phyloP scores from a whole-genome alignment of 1,140 invertebrate genomes.

The Cyclina sinensis region DNA sequence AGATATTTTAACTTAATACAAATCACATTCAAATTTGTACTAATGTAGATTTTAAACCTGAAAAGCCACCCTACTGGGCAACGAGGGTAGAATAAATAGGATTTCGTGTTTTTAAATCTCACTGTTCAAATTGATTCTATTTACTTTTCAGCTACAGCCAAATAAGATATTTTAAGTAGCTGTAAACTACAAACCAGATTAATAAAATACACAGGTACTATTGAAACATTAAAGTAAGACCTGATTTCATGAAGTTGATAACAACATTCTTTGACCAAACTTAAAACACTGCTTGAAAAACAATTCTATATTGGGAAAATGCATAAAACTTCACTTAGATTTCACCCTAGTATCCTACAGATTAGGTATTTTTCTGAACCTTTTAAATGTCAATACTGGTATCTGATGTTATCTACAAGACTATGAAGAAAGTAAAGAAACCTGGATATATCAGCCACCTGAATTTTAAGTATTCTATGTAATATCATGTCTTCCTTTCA shows the following conservation, averaged over 20 bases:
- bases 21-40: conserved; percentile 1
- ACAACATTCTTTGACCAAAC: neutral
- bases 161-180: conserved; percentile 33
- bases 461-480: no score
- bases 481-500: no score
- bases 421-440: no score
- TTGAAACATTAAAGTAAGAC: conserved; percentile 25
- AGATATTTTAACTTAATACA: neutral
- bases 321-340: no score
- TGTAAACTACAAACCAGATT: conserved; percentile 18
- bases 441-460: no score
- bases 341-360: no score
- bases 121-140: conserved; percentile 40
- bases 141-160: conserved; percentile 1
- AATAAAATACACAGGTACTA: conserved; percentile 11
- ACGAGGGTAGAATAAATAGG: neutral
- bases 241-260: neutral
- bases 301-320: no score
- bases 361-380: no score
- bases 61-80: neutral
- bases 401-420: no score
- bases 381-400: no score
- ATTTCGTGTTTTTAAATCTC: conserved; percentile 5
- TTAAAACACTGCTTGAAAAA: no score
- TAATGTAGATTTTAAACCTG: neutral